These are phyloP conservation scores for Chaetoderma sp. DNA, from an alignment of 2,888 invertebrate species.

Conservation along the genomic window DNA sequence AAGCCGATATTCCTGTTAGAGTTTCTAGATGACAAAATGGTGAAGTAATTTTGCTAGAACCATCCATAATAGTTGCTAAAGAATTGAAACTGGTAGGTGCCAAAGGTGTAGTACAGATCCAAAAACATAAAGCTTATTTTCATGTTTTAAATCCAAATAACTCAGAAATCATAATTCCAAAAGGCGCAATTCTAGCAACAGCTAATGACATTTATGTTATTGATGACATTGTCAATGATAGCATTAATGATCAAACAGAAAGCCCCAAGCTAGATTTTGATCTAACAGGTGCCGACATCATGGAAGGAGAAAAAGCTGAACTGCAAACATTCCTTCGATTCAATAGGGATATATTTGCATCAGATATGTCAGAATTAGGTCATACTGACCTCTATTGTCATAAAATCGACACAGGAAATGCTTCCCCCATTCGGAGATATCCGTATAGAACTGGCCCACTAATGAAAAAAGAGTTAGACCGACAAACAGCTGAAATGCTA, in stretches of 20 bases:
- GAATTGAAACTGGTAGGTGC: no score
- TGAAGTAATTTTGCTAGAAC: neutral
- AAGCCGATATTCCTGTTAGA: neutral
- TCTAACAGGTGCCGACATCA: neutral
- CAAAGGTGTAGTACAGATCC: no score
- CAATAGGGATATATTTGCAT: neutral
- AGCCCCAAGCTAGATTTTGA: no score
- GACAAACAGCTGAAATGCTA: conserved; percentile 31
- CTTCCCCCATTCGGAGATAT: neutral
- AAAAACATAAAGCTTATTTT: no score
- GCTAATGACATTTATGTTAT: no score
- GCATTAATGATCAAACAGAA: no score
- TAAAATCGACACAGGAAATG: conserved; percentile 32
- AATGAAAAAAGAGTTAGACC: conserved; percentile 29
- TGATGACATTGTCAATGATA: no score
- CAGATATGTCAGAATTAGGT: neutral
- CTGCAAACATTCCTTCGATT: neutral
- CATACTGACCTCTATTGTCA: conserved; percentile 16
- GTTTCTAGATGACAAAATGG: neutral
- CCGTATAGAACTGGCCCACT: conserved; percentile 18
- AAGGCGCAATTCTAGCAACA: no score
- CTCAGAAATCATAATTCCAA: no score
- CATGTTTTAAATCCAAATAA: no score
- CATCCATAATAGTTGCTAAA: no score
- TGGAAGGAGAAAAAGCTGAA: neutral